A percentile compares a stretch with the other conserved stretches of the same genome.
Evolutionary conservation across 2,113 vertebrate species (phyloP).

Genomic region (Vulpes lagopus): DNA sequence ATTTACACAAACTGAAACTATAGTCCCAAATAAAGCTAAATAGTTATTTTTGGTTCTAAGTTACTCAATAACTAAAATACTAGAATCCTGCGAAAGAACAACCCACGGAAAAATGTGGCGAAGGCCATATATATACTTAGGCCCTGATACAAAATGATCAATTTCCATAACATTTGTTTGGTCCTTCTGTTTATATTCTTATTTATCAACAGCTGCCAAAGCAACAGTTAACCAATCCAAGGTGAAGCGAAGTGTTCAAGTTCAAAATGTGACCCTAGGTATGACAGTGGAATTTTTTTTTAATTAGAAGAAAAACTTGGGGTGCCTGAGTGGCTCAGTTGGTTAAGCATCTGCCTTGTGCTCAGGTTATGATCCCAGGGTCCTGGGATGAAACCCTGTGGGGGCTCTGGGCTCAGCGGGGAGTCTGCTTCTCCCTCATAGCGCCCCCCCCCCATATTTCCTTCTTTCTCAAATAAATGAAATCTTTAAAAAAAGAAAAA

Average conservation of each 20-base stretch:
- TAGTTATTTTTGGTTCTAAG: slow-evolving; percentile 53
- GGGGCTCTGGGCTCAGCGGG: neutral
- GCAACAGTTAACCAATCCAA: slow-evolving; percentile 50
- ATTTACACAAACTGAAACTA: slow-evolving; percentile 67
- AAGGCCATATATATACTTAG: neutral
- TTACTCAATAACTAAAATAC: slow-evolving; percentile 64
- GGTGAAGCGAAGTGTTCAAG: slow-evolving; percentile 15
- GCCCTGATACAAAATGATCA: neutral
- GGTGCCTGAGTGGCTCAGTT: neutral
- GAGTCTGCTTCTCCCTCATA: neutral
- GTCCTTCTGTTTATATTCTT: neutral
- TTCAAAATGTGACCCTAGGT: slow-evolving; percentile 51
- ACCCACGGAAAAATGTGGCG: neutral
- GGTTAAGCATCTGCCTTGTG: neutral
- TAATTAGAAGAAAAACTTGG: slow-evolving; percentile 3
- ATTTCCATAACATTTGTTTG: neutral
- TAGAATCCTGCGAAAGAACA: neutral
- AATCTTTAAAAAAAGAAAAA: neutral
- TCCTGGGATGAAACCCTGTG: neutral
- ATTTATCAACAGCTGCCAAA: neutral
- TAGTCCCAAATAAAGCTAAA: slow-evolving; percentile 36
- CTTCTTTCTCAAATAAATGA: neutral
- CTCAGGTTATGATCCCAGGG: neutral
- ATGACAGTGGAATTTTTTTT: slow-evolving; percentile 43
- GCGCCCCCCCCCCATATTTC: neutral